A percentile compares a stretch with the other conserved stretches of the same genome.
Evolutionary conservation across 2,888 invertebrate species (phyloP).

Genomic region (Lypha dubia): DNA sequence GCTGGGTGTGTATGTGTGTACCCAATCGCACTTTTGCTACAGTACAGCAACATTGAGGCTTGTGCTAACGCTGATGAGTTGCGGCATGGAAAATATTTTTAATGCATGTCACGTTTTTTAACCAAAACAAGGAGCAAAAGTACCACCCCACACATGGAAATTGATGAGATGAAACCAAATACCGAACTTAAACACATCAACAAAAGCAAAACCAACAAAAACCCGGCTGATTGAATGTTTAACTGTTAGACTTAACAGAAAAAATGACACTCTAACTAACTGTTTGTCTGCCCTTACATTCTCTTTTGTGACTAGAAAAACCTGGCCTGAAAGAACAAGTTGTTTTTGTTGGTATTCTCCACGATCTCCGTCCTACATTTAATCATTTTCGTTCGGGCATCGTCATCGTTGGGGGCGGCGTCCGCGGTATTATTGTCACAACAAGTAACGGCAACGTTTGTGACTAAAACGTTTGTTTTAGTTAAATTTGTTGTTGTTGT

Average conservation of each 20-base stretch:
- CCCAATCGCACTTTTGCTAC: slow-evolving; percentile 4
- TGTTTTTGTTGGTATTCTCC: background rate
- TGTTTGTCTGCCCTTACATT: background rate
- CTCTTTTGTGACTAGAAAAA: background rate
- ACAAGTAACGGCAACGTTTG: slow-evolving; percentile 62
- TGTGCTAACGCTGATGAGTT: slow-evolving; percentile 50
- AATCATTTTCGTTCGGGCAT: slow-evolving; percentile 17
- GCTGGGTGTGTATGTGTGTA: background rate
- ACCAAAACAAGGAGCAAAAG: slow-evolving; percentile 48
- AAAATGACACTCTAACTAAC: slow-evolving; percentile 7
- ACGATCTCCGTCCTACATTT: slow-evolving; percentile 15
- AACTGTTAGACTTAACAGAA: slow-evolving; percentile 44
- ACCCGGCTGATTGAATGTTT: slow-evolving; percentile 58
- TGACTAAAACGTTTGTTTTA: slow-evolving; percentile 63
- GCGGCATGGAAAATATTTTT: slow-evolving; percentile 48
- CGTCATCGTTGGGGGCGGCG: slow-evolving; percentile 13
- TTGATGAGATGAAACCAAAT: background rate
- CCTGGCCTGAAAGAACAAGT: background rate
- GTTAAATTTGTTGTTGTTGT: slow-evolving; percentile 24
- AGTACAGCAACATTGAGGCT: background rate
- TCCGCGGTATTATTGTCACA: slow-evolving; percentile 59
- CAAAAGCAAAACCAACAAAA: slow-evolving; percentile 44
- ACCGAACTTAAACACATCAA: slow-evolving; percentile 26
- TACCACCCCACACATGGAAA: slow-evolving; percentile 23
- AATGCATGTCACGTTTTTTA: slow-evolving; percentile 70